Percentiles rank a stretch among this genome's conserved stretches.
Evolutionary conservation across 2,113 vertebrate species (phyloP).

Genomic region (Laterallus jamaicensis): DNA sequence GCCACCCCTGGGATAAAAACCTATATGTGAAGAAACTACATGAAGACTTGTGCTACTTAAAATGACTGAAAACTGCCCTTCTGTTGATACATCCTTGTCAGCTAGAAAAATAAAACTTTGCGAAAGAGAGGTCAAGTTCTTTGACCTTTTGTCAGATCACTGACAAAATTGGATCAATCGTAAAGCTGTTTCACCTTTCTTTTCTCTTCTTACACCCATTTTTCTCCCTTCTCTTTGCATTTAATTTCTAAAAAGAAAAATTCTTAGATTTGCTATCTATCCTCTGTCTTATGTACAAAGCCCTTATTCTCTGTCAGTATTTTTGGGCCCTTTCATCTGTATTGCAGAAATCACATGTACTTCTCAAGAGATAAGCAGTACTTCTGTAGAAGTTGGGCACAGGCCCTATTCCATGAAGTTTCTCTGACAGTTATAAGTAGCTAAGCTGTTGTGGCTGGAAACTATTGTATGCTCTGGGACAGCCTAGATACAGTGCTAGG

Average conservation of each 20-base stretch:
- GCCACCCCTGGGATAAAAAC: background rate
- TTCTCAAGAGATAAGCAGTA: background rate
- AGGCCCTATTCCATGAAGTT: background rate
- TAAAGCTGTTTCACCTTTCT: rapidly evolving
- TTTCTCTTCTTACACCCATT: background rate
- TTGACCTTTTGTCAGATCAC: background rate
- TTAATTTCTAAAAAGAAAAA: background rate
- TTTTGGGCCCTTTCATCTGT: background rate
- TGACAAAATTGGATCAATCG: background rate
- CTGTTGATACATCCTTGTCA: background rate
- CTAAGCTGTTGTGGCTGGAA: background rate
- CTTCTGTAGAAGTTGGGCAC: background rate
- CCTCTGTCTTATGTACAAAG: background rate
- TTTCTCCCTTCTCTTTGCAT: background rate
- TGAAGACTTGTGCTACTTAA: background rate
- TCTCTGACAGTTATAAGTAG: background rate
- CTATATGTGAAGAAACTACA: background rate
- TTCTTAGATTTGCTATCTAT: background rate
- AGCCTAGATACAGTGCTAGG: background rate
- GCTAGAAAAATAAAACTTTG: background rate
- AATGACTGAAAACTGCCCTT: background rate
- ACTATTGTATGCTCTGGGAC: background rate
- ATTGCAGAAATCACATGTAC: background rate
- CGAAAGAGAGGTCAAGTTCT: background rate
- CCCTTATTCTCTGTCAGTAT: background rate